Evolutionary conservation across 2,797 vertebrate species (phyloP).

Genomic region (Lates japonicus): DNA sequence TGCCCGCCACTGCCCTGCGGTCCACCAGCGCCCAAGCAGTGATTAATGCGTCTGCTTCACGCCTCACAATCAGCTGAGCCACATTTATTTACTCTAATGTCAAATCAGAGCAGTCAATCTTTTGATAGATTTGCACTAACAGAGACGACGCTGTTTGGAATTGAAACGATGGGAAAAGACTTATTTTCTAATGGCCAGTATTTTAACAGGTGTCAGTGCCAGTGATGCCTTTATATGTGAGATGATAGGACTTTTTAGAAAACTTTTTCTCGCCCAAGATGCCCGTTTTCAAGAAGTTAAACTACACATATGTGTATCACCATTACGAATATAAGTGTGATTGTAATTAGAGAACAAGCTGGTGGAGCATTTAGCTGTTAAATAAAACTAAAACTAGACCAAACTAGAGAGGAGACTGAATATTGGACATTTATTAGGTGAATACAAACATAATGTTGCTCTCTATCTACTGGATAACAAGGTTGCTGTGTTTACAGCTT

Average conservation of each 20-base stretch:
- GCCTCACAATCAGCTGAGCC: constrained; percentile 9
- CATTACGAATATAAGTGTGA: neutral
- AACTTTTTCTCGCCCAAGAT: constrained; percentile 2
- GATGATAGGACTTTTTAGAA: constrained; percentile 3
- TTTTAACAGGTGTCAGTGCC: constrained; percentile 20
- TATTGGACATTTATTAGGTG: neutral
- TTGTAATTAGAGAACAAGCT: neutral
- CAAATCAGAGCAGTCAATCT: constrained; percentile 23
- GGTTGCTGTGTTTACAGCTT: neutral
- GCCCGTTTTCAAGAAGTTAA: constrained; percentile 18
- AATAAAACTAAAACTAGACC: neutral
- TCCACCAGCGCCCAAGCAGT: constrained; percentile 11
- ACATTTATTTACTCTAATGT: constrained; percentile 41
- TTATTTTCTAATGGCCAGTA: neutral
- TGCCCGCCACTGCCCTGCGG: neutral
- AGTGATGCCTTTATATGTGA: constrained; percentile 7
- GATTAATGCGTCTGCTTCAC: constrained; percentile 25
- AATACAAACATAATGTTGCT: neutral
- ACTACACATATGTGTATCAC: neutral
- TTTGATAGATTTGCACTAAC: neutral
- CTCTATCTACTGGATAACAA: neutral
- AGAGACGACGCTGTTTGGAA: constrained; percentile 30
- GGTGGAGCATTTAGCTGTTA: neutral
- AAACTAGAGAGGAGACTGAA: neutral
- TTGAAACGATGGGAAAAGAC: neutral